Evolutionary conservation across 2,797 vertebrate genomes (phyloP).

Genomic region (Melanitta fusca): DNA sequence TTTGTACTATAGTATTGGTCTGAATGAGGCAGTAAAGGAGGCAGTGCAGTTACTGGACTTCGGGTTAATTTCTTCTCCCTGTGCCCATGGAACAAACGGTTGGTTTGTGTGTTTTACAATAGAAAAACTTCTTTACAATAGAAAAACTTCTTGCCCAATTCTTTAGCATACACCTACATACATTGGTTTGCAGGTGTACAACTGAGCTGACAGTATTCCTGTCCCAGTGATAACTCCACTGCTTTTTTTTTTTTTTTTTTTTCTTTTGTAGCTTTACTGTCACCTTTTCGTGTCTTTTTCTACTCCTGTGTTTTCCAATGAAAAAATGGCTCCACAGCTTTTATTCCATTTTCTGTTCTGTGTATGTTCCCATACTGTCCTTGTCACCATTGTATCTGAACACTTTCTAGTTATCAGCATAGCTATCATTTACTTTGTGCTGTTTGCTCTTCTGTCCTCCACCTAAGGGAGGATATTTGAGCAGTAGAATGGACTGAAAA

Average conservation of each 20-base stretch:
- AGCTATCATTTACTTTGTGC: background rate
- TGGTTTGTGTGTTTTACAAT: background rate
- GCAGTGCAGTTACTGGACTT: background rate
- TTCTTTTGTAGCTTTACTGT: background rate
- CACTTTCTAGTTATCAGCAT: background rate
- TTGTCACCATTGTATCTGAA: background rate
- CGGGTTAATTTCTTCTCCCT: background rate
- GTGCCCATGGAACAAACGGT: background rate
- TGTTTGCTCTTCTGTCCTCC: background rate
- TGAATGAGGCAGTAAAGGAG: background rate
- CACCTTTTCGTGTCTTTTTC: background rate
- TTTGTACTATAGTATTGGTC: background rate
- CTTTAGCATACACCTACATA: background rate
- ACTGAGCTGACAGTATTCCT: background rate
- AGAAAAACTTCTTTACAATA: background rate
- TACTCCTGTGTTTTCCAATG: background rate
- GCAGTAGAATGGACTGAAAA: background rate
- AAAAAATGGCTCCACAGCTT: background rate
- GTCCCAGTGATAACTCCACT: background rate
- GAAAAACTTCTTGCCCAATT: background rate
- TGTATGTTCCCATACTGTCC: background rate
- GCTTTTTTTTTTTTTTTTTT: background rate
- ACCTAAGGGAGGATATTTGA: background rate
- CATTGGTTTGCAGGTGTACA: background rate
- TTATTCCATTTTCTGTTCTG: background rate